Evolutionary conservation across 1,140 invertebrate species (phyloP).

Genomic region (Drosophila leontia): DNA sequence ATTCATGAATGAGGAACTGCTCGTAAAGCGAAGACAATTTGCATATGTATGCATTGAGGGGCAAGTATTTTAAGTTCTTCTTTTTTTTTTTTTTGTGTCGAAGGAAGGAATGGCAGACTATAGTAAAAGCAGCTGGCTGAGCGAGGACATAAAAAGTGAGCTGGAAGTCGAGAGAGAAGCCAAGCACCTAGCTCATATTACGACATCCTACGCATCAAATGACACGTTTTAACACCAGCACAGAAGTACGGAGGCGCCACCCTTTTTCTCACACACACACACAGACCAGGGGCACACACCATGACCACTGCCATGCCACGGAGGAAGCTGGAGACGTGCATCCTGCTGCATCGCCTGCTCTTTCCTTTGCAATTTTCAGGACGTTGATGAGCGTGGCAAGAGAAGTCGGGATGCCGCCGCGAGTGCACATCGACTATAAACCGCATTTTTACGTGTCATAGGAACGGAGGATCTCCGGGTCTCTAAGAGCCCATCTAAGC

Average conservation of each 20-base stretch:
- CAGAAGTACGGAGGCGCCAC: constrained; percentile 16
- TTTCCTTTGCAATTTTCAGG: constrained; percentile 17
- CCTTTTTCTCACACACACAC: constrained; percentile 4
- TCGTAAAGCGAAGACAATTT: too few species aligned
- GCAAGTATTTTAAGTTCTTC: constrained; percentile 42
- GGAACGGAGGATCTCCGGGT: constrained; percentile 1
- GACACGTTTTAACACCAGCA: constrained; percentile 77
- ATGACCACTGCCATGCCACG: constrained; percentile 26
- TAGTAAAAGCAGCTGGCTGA: constrained; percentile 13
- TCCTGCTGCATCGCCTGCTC: constrained; percentile 10
- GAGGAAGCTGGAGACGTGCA: constrained; percentile 34
- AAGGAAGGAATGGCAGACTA: not conserved
- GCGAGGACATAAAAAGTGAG: constrained; percentile 24
- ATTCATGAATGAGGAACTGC: too few species aligned
- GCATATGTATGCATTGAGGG: too few species aligned
- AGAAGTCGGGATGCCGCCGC: constrained; percentile 23
- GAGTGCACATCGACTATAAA: constrained; percentile 67
- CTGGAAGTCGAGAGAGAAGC: constrained; percentile 10
- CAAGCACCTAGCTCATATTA: constrained; percentile 66
- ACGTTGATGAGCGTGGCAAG: constrained; percentile 44
- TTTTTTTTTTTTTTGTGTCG: not conserved
- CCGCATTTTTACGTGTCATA: constrained; percentile 67
- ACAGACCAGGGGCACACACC: constrained; percentile 18
- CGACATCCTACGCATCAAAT: constrained; percentile 67
- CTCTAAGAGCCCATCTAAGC: constrained; percentile 40